Evolutionary conservation across 1,140 invertebrate genomes (phyloP), one percentile per base, ranked within the genome.

Genomic region (Ips typographus): DNA sequence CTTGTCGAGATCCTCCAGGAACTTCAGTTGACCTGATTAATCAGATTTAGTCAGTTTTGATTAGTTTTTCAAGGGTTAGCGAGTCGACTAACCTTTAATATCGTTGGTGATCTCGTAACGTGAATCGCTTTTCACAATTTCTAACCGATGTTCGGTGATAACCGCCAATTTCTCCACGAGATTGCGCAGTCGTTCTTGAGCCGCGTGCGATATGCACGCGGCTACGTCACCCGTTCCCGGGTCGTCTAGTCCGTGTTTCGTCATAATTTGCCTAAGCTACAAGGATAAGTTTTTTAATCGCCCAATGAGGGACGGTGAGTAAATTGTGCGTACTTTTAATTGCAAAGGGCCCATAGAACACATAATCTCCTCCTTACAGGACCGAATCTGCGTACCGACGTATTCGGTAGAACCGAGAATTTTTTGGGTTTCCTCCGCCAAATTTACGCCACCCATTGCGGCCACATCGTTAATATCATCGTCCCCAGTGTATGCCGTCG

Each of bases 381-480:
- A 98, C 72, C 96, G 82, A 65, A 98, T 96, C 82, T 98, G 95
- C 1, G 95, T 95, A 4, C 95, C 95, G 65, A 98, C 94, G 81
- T 96, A 92, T 77, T 98, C 95, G 2, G 95, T 95, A 2, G 94
- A 94, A 2, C 95, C 73, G 40, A 98, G 85, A 77, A 98, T 98
- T 81, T 93, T 90, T 79, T 97, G 94, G 60, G 91, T 92, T 83
- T 99, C 96, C 83, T 99, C 96, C 1, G 93, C 91, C 73, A 99
- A 85, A 83, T 99, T 99, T n/a, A 99, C 96, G 40, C 96, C 96
- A 74, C 96, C 96, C 96, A 99, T 99, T 3, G 96, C 96, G 38
- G 96, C 96, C 1, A 99, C 96, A 85, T 99, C 96, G 78, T 98
- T 99, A 73, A 99, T 98, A 80, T 96, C 94, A 82, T 97, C 94